These are phyloP conservation scores for Tortrix viridana DNA, from an alignment of 2,888 invertebrate genomes.

Conservation along the genomic window DNA sequence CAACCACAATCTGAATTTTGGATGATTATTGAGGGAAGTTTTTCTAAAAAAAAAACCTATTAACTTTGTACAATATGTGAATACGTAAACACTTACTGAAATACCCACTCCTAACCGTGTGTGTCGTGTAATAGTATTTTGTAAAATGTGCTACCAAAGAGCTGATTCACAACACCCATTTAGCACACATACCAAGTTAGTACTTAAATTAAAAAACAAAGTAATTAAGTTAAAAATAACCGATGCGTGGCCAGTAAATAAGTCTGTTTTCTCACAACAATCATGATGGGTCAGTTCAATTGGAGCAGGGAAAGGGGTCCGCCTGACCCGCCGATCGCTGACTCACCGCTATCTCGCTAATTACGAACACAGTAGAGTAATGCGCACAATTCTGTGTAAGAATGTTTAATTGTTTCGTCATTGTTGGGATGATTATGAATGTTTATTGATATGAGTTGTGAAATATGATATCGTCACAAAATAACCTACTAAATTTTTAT, in stretches of 20 bases:
- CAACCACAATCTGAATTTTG: no score
- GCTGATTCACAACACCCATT: conserved; percentile 14
- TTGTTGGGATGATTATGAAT: conserved; percentile 25
- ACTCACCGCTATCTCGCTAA: conserved; percentile 19
- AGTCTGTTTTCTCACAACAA: conserved; percentile 37
- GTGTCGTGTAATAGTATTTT: no score
- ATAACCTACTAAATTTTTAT: not conserved
- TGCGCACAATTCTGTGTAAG: conserved; percentile 20
- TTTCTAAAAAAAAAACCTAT: no score
- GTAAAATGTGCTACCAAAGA: not conserved
- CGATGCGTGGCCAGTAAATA: conserved; percentile 16
- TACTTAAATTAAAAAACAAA: conserved; percentile 31
- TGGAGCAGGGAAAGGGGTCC: conserved; percentile 32
- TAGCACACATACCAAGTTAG: conserved; percentile 3
- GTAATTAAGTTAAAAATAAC: conserved; percentile 31
- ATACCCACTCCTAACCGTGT: no score
- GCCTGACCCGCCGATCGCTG: conserved; percentile 15
- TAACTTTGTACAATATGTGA: no score
- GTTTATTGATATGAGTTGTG: conserved; percentile 21
- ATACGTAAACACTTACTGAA: no score
- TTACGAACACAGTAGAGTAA: conserved; percentile 5
- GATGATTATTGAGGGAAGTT: no score
- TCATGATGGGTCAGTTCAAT: conserved; percentile 32
- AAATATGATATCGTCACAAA: conserved; percentile 20
- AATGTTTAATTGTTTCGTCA: conserved; percentile 32